These are phyloP conservation scores for Aspidapion aeneum DNA, from an alignment of 2,888 invertebrate species.

Conservation along the genomic window DNA sequence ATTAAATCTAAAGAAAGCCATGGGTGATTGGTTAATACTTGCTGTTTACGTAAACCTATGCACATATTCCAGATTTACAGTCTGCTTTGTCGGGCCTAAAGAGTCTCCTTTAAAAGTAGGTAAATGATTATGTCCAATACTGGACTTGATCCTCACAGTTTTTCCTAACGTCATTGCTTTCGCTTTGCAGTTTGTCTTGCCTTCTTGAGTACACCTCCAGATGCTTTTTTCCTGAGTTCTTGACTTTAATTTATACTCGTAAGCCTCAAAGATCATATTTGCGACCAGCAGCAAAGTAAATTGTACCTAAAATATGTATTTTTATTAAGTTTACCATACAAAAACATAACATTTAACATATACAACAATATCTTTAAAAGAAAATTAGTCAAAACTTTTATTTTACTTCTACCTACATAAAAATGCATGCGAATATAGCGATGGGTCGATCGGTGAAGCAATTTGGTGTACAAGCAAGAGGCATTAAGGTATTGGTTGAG, in stretches of 20 bases:
- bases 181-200: not conserved
- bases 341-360: too few species aligned
- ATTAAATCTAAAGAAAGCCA: too few species aligned
- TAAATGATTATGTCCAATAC: conserved; percentile 17
- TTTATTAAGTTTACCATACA: too few species aligned
- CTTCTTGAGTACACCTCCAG: not conserved
- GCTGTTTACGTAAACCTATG: not conserved
- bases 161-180: conserved; percentile 6
- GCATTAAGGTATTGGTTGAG: too few species aligned
- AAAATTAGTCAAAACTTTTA: too few species aligned
- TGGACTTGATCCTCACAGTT: conserved; percentile 1
- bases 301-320: conserved; percentile 22
- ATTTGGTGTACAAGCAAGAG: too few species aligned
- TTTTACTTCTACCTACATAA: too few species aligned
- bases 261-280: conserved; percentile 24
- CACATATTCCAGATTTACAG: conserved; percentile 12
- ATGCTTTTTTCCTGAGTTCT: not conserved
- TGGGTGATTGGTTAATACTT: too few species aligned
- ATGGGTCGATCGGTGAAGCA: too few species aligned
- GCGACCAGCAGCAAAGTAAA: conserved; percentile 19
- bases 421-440: too few species aligned
- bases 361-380: too few species aligned
- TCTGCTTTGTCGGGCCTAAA: not conserved
- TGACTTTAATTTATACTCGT: conserved; percentile 13
- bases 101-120: conserved; percentile 13